Evolutionary conservation across 2,113 vertebrate species (phyloP), one percentile per base, ranked within the genome.

Genomic region (Gambusia affinis): DNA sequence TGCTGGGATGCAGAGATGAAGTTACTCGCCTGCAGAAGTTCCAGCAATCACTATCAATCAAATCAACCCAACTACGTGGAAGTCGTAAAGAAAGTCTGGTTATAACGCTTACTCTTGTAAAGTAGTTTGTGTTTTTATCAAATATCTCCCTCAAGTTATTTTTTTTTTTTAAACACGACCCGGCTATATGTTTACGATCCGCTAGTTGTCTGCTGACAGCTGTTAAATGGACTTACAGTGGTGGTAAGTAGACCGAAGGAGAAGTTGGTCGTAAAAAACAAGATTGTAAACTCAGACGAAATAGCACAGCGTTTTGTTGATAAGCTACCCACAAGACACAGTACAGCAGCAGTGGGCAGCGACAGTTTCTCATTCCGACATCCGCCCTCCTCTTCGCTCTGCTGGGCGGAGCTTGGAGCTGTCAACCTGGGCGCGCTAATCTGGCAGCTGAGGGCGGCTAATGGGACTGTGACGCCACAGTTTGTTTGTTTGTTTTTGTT

Each of bases 361-460:
- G 7, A 15, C 67, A 65, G 60, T 30, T 79, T 4, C 35, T 83
- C 83, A 81, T 10, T 73, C 76, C 74, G n/a, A 78, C 81, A 72
- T 22, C 82, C 83, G 75, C 73, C 83, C 82, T 72, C 78, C 79
- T 54, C 64, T 73, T 69, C 69, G 10, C 42, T 39, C 57, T 28
- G 84, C 61, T 27, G 84, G 91, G 90, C 76, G 92, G 92, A 87
- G 91, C 87, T 12, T 57, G 1, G 1, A 22, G 30, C 61, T 74
- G 87, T 86, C 90, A 83, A 31, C 62, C 71, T 1, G 82, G 78
- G 72, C 64, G 0, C 1, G 72, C 28, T 70, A 3, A 74, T 24
- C 44, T 29, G 5, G 8, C 51, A n/a, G 22, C 8, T 57, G 15
- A 47, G 1, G 17, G 14, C 44, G 4, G 17, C 44, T 47, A 47